Evolutionary conservation across 2,888 invertebrate species (phyloP).

Genomic region (Tridacna crocea): DNA sequence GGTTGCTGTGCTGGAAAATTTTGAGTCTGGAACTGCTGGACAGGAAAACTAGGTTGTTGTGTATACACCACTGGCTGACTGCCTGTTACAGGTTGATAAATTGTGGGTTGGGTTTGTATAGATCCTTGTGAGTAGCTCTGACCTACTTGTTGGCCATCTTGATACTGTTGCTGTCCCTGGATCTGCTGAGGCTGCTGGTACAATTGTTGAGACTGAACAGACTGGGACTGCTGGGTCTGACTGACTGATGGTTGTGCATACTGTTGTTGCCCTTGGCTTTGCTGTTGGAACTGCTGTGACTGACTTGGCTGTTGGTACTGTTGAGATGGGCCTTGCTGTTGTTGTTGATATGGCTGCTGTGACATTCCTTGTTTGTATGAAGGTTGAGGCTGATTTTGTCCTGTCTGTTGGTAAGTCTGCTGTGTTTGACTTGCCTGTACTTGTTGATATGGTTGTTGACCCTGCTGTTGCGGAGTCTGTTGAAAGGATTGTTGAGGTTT

Average conservation of each 20-base stretch:
- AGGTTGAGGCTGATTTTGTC: constrained; percentile 9
- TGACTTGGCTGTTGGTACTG: constrained; percentile 47
- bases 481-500: constrained; percentile 9
- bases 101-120: neutral
- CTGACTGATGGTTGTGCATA: constrained; percentile 17
- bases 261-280: constrained; percentile 14
- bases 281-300: constrained; percentile 36
- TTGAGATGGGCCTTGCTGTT: constrained; percentile 50
- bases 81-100: constrained; percentile 11
- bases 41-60: constrained; percentile 5
- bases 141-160: constrained; percentile 11
- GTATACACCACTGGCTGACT: constrained; percentile 11
- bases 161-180: neutral
- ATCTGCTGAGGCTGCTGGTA: neutral
- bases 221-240: constrained; percentile 30
- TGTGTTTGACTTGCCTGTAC: constrained; percentile 15
- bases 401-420: constrained; percentile 2
- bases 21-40: constrained; percentile 19
- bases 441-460: constrained; percentile 16
- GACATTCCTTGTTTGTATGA: neutral
- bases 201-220: neutral
- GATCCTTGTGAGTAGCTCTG: constrained; percentile 23
- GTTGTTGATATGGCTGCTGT: constrained; percentile 2
- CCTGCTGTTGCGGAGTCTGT: constrained; percentile 16
- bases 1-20: constrained; percentile 10